Evolutionary conservation across 2,797 vertebrate genomes (phyloP), one percentile per base, ranked within the genome.

Genomic region (Amblyopsis hoosieri): DNA sequence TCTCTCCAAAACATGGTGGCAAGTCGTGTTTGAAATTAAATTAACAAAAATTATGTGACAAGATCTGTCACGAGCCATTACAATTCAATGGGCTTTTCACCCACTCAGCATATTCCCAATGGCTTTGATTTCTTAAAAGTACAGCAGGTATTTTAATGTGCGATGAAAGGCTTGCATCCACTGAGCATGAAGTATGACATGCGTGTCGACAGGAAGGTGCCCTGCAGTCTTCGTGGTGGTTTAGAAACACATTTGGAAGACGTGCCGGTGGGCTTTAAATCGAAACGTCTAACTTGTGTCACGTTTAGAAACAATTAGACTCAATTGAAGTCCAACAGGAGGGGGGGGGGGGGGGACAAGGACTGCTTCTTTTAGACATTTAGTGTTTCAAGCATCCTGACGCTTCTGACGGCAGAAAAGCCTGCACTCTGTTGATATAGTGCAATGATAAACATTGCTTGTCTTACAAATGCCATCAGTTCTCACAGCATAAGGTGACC

Each of bases 11-110:
- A 79, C 66, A 60, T 19, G 51, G 58, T 62, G 60, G 64, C 67
- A 48, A 7, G 62, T 77, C 80, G 64, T 67, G 70, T 81, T 84
- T 88, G 89, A 85, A 90, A 83, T 73, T 86, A 91, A 93, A 92
- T 92, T 92, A 91, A 85, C 87, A 88, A 89, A 91, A 90, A 87
- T 81, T 81, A 87, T 77, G 83, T 87, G 90, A 90, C 91, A 87
- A 78, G 53, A 80, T 82, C 88, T 92, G 90, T 92, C 91, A 89
- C 74, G 87, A 80, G 82, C 83, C 84, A 90, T 91, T 92, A 89
- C 80, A 87, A 88, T 84, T 89, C 85, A 84, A 86, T 84, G 76
- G 50, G 79, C 83, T 85, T 80, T 75, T 67, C 69, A 37, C 78
- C 64, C 50, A 71, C 78, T 67, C 51, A n/a, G 71, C 78, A 66